Evolutionary conservation across 2,888 invertebrate species (phyloP), one percentile per base, ranked within the genome.

Genomic region (Drosophila picticornis): DNA sequence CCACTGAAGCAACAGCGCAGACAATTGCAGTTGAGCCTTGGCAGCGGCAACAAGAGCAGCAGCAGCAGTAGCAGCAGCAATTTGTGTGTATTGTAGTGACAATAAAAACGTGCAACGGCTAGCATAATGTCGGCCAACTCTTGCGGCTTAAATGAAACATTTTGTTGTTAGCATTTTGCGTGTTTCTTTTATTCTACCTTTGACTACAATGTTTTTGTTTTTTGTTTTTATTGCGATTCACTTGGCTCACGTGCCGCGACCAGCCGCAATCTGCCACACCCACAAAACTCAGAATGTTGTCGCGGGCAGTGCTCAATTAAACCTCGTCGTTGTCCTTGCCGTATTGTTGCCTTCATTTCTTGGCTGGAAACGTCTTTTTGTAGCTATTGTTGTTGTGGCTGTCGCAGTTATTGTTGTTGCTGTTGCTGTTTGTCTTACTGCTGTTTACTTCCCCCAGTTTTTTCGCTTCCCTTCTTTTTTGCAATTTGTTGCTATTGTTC

Each of bases 271-370:
- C 51, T 65, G 57, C 69, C 36, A 43, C 52, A 53, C 64, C 56
- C 52, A 46, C 55, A n/a, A 48, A 19, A 29, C 29, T 29, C 55
- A 52, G 25, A 50, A 52, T 52, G 52, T 38, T 43, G 62, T 65
- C 64, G 77, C 58, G 70, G 77, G 63, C 52, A 69, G 57, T 53
- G 84, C 84, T 87, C 88, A 87, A 84, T 84, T 84, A 84, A 84
- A 78, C 70, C 84, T 59, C 67, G 61, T 38, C 64, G 55, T 43
- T 58, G 60, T 63, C 58, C 32, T 60, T 69, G 71, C 13, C 43
- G 29, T 11, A 19, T 64, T 69, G 71, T 59, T 62, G 82, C 69
- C 83, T 83, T 81, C 83, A 83, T 82, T 81, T 79, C 64, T 81
- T 78, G 69, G 62, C 66, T 69, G 16, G 16, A 25, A 22, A 55